These are phyloP conservation scores for Melanocharis versteri DNA, from an alignment of 2,113 vertebrate genomes.

Conservation along the genomic window DNA sequence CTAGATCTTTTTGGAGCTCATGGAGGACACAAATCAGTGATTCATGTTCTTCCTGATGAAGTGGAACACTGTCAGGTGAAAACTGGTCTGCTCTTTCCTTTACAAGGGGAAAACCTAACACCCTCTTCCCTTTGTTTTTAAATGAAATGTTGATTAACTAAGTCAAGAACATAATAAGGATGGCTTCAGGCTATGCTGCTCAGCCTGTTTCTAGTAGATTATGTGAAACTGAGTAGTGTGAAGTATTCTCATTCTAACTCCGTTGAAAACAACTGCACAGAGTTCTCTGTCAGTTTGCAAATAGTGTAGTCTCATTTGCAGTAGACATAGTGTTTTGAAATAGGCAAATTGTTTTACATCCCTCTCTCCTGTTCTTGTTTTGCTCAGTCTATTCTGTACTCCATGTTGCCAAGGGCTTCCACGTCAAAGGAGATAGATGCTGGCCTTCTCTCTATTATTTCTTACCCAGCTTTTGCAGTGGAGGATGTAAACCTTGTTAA, in stretches of 20 bases:
- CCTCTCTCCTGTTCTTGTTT: slow-evolving; percentile 27
- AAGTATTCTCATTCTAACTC: neutral
- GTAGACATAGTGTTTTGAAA: neutral
- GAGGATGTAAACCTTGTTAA: slow-evolving; percentile 91
- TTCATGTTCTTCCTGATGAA: slow-evolving; percentile 95
- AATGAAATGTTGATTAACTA: neutral
- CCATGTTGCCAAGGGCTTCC: slow-evolving; percentile 95
- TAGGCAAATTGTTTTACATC: neutral
- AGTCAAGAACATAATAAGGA: accelerated
- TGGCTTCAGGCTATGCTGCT: neutral
- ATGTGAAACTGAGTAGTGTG: neutral
- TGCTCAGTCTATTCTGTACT: slow-evolving; percentile 92
- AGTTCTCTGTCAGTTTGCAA: neutral
- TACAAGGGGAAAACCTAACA: neutral
- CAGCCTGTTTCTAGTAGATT: neutral
- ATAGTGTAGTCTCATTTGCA: neutral
- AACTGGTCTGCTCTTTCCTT: neutral
- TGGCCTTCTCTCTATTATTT: slow-evolving; percentile 94
- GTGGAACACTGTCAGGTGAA: slow-evolving; percentile 97
- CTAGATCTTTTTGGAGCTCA: slow-evolving; percentile 95
- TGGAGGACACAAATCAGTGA: slow-evolving; percentile 93
- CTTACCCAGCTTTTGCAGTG: slow-evolving; percentile 96
- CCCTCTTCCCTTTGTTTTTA: neutral
- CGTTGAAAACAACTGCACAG: neutral
- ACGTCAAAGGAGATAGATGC: slow-evolving; percentile 97